Conservation (phyloP, 2,888 invertebrate genomes). For the Operophtera brumata region DNA sequence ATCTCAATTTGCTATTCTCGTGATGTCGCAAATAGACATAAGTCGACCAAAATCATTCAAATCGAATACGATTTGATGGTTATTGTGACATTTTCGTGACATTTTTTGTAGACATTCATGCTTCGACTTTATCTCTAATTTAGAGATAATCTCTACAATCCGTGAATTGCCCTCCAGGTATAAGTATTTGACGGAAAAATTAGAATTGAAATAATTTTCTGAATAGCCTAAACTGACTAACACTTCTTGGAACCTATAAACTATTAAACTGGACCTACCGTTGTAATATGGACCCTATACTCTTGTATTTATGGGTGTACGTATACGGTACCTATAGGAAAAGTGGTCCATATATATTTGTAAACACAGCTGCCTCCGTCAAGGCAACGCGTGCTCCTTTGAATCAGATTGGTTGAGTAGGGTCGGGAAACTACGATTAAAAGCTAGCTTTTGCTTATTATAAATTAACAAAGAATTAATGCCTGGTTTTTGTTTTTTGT, state of each 20-base stretch:
- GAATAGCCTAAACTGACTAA: not conserved
- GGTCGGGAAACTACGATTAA: not conserved
- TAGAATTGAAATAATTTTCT: not conserved
- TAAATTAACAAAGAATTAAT: not conserved
- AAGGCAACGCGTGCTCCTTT: not conserved
- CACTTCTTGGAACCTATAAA: not conserved
- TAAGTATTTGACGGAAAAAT: not conserved
- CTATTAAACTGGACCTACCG: not conserved
- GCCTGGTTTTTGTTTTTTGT: too few relatives aligned
- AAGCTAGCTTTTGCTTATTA: not conserved
- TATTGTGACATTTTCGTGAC: too few relatives aligned
- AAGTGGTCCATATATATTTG: not conserved
- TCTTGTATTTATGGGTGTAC: not conserved
- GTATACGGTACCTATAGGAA: not conserved
- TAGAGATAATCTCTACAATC: too few relatives aligned
- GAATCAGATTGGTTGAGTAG: slow-evolving; percentile 10
- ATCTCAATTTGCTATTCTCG: too few relatives aligned
- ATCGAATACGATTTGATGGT: too few relatives aligned
- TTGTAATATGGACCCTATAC: not conserved
- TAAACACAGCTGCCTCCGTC: not conserved
- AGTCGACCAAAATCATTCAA: too few relatives aligned
- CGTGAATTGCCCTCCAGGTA: too few relatives aligned
- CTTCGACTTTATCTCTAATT: too few relatives aligned
- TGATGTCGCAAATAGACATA: too few relatives aligned
- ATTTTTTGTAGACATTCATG: too few relatives aligned